These are phyloP conservation scores for Philotrypesis tridentata DNA, from an alignment of 1,140 invertebrate species.

Conservation along the genomic window DNA sequence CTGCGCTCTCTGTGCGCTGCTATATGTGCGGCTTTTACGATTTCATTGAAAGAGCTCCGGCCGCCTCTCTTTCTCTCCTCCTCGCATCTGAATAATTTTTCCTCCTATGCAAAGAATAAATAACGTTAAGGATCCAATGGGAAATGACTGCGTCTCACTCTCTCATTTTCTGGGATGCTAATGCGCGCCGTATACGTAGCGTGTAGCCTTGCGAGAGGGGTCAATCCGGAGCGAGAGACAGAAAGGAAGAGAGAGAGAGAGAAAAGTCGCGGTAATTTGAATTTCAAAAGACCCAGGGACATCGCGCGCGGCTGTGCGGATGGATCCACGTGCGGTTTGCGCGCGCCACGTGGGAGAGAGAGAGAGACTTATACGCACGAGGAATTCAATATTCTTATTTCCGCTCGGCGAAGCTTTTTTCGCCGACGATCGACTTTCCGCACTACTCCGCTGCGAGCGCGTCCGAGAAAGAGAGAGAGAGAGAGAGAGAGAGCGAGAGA, in stretches of 20 bases:
- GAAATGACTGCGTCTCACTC: not conserved
- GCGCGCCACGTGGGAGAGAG: slow-evolving; percentile 3
- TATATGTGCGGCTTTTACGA: not conserved
- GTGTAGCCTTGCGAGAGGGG: slow-evolving; percentile 25
- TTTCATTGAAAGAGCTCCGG: not conserved
- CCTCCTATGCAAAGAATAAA: not conserved
- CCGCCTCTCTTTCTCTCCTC: not conserved
- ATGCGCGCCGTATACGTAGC: not conserved
- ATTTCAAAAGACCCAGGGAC: slow-evolving; percentile 41
- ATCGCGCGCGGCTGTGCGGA: no score
- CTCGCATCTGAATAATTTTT: not conserved
- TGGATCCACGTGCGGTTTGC: not conserved
- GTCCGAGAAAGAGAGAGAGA: no score
- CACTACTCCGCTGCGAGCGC: no score
- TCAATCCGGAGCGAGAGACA: slow-evolving; percentile 10
- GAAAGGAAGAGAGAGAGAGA: not conserved
- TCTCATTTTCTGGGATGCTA: slow-evolving; percentile 30
- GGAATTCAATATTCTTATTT: slow-evolving; percentile 11
- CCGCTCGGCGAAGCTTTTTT: not conserved
- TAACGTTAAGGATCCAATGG: not conserved
- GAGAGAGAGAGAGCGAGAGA: no score
- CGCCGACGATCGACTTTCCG: not conserved
- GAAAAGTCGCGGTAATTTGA: slow-evolving; percentile 17
- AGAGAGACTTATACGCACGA: not conserved
- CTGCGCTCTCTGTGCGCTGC: not conserved